A percentile compares a stretch with the other conserved stretches of the same genome.
phyloP scores from a whole-genome alignment of 2,888 invertebrate genomes.

The Germaria angustata region DNA sequence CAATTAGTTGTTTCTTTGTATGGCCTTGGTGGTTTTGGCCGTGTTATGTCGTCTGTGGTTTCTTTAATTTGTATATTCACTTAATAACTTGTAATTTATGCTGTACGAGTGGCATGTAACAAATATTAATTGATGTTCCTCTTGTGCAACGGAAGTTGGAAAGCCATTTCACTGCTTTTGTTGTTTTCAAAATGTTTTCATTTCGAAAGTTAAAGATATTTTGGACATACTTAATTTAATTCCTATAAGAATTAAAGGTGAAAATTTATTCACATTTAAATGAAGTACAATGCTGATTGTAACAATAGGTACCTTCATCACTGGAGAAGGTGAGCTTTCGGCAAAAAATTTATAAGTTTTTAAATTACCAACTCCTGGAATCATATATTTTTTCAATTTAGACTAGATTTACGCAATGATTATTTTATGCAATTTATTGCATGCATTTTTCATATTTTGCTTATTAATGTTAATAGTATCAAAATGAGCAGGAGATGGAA shows the following conservation, averaged over 20 bases:
- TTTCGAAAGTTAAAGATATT: not conserved
- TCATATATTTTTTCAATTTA: too few species aligned
- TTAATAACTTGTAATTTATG: slow-evolving; percentile 47
- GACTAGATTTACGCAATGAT: too few species aligned
- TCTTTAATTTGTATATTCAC: slow-evolving; percentile 26
- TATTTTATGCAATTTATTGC: too few species aligned
- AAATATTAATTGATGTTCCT: slow-evolving; percentile 39
- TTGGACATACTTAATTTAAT: not conserved
- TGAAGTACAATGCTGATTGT: too few species aligned
- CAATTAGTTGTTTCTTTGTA: slow-evolving; percentile 41
- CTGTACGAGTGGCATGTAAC: slow-evolving; percentile 21
- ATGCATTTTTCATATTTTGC: too few species aligned
- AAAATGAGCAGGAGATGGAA: too few species aligned
- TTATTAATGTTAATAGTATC: too few species aligned
- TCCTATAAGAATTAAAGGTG: not conserved
- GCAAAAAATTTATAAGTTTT: too few species aligned
- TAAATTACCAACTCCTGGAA: too few species aligned
- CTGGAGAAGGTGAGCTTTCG: too few species aligned
- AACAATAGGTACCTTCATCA: too few species aligned
- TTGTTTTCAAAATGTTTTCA: not conserved
- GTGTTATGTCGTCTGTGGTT: slow-evolving; percentile 12
- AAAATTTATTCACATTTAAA: too few species aligned
- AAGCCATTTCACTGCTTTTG: slow-evolving; percentile 5
- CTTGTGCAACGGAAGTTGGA: slow-evolving; percentile 18
- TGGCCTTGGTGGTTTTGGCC: slow-evolving; percentile 46